Percentiles rank a stretch among this genome's conserved stretches.
Evolutionary conservation across 2,888 invertebrate species (phyloP).

Genomic region (Linyphia triangularis): DNA sequence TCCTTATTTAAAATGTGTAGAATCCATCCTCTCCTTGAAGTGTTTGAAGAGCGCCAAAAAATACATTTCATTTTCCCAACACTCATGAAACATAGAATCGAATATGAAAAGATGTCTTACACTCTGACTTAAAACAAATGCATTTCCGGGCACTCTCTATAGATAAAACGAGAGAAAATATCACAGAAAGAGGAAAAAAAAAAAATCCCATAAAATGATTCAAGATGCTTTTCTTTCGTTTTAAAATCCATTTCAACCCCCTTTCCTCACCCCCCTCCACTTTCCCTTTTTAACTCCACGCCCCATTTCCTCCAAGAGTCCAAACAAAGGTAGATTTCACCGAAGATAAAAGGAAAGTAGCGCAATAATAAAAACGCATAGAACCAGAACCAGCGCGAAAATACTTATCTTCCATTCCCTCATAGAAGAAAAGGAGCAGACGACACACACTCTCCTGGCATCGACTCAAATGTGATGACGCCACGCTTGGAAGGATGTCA

Average conservation of each 20-base stretch:
- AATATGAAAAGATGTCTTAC: no score
- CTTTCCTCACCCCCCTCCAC: constrained; percentile 11
- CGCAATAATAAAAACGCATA: background rate
- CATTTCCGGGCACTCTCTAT: no score
- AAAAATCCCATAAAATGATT: constrained; percentile 1
- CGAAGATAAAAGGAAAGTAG: constrained; percentile 24
- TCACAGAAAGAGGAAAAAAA: background rate
- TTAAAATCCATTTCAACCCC: constrained; percentile 43
- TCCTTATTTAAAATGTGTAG: no score
- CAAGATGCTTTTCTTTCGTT: constrained; percentile 35
- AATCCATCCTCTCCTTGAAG: no score
- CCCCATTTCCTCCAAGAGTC: constrained; percentile 52
- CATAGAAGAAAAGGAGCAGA: background rate
- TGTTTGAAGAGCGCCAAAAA: no score
- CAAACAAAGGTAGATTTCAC: constrained; percentile 56
- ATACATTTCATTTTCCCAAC: no score
- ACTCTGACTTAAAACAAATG: no score
- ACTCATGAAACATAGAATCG: no score
- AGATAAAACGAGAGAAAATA: no score
- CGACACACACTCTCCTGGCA: constrained; percentile 26
- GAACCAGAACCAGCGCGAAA: constrained; percentile 35
- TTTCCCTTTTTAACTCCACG: constrained; percentile 2
- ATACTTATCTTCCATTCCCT: constrained; percentile 26
- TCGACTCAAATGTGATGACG: constrained; percentile 60
- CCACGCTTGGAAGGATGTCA: constrained; percentile 56